Evolutionary conservation across 2,113 vertebrate genomes (phyloP).

Genomic region (Paracanthobrama guichenoti): DNA sequence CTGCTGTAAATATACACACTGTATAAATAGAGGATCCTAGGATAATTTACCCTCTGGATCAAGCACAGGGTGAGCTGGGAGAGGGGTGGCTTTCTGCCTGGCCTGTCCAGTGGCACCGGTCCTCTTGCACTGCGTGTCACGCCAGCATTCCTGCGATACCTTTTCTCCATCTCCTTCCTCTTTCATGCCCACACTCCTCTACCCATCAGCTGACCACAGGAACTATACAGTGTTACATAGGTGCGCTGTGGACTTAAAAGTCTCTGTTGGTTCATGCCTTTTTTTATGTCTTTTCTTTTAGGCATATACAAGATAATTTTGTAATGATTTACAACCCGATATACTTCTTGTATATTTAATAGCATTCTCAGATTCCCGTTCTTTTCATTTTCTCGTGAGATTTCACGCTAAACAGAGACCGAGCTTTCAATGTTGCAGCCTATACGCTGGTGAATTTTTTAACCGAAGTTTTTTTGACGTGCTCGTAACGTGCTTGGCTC

Average conservation of each 20-base stretch:
- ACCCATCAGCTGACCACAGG: not conserved
- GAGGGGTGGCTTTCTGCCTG: conserved; percentile 66
- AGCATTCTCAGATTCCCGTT: not conserved
- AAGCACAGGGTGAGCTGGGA: conserved; percentile 58
- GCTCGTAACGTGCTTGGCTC: too few species aligned
- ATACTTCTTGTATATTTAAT: not conserved
- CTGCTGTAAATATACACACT: conserved; percentile 72
- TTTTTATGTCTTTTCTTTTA: not conserved
- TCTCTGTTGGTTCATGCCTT: not conserved
- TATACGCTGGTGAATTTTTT: too few species aligned
- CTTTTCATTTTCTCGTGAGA: not conserved
- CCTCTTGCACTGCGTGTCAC: conserved; percentile 69
- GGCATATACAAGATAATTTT: not conserved
- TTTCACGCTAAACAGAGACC: too few species aligned
- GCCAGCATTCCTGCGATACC: conserved; percentile 60
- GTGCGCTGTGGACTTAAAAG: not conserved
- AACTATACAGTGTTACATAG: not conserved
- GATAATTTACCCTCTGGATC: conserved; percentile 73
- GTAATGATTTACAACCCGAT: not conserved
- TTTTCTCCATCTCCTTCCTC: conserved; percentile 10
- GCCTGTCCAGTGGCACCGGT: conserved; percentile 56
- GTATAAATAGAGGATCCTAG: conserved; percentile 77
- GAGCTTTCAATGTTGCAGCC: too few species aligned
- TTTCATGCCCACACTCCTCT: not conserved
- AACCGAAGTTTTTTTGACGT: too few species aligned